phyloP scores from a whole-genome alignment of 2,113 vertebrate genomes.

The Lonchura striata region DNA sequence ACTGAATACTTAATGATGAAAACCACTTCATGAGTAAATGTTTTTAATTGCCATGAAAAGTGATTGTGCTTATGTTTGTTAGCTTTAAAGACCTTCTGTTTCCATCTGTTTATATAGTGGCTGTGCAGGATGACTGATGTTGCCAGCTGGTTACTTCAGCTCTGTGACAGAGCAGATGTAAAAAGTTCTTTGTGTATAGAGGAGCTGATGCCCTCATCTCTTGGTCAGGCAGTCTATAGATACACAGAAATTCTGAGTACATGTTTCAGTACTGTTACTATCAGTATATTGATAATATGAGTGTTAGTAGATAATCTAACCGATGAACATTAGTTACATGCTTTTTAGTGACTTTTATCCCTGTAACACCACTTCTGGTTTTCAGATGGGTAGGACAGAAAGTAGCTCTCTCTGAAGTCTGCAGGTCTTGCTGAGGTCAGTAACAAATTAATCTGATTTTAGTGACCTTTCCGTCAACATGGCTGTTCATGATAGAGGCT shows the following conservation, averaged over 20 bases:
- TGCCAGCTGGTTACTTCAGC: slow-evolving; percentile 37
- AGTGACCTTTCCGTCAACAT: not conserved
- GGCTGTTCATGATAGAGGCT: not conserved
- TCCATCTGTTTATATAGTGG: slow-evolving; percentile 30
- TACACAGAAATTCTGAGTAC: not conserved
- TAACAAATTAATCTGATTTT: not conserved
- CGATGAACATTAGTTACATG: not conserved
- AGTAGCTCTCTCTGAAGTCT: not conserved
- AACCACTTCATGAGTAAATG: not conserved
- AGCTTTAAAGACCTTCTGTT: not conserved
- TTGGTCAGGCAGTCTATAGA: not conserved
- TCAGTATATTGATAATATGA: not conserved
- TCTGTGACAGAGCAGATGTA: slow-evolving; percentile 22
- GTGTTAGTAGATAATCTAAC: not conserved
- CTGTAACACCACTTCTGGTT: not conserved
- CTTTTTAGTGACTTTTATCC: not conserved
- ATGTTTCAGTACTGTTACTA: not conserved
- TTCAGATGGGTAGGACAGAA: not conserved
- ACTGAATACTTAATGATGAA: not conserved
- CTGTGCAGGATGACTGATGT: slow-evolving; percentile 1
- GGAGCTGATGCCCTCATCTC: not conserved
- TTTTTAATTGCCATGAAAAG: not conserved
- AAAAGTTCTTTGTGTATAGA: slow-evolving; percentile 19
- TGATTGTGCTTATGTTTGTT: not conserved
- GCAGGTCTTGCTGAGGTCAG: not conserved